phyloP scores from a whole-genome alignment of 35 echinoderm and acorn worm species.

The Nesometra sesokonis region DNA sequence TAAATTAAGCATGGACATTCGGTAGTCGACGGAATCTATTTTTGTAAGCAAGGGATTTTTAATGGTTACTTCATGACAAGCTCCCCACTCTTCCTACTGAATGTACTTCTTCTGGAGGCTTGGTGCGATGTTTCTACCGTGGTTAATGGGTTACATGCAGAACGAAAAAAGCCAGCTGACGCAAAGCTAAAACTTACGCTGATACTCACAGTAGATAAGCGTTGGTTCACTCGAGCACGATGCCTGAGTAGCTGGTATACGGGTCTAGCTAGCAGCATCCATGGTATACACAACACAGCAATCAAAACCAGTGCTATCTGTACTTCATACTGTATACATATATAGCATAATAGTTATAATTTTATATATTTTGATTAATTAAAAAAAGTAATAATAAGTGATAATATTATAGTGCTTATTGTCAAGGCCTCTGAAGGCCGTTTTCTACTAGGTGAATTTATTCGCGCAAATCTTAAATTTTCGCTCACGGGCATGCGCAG shows the following conservation, averaged over 20 bases:
- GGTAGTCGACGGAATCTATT: too few relatives aligned
- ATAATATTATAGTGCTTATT: too few relatives aligned
- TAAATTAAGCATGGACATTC: too few relatives aligned
- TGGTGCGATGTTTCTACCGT: not conserved
- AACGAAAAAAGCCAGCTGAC: not conserved
- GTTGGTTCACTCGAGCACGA: not conserved
- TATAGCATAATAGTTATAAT: not conserved
- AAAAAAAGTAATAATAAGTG: too few relatives aligned
- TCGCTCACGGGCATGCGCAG: too few relatives aligned
- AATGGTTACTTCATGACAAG: not conserved
- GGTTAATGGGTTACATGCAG: not conserved
- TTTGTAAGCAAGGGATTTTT: too few relatives aligned
- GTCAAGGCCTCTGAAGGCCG: too few relatives aligned
- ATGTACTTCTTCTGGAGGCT: not conserved
- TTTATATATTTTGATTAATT: too few relatives aligned
- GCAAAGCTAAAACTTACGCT: not conserved
- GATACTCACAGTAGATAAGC: not conserved
- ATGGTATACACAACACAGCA: constrained; percentile 61
- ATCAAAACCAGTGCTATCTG: constrained; percentile 57
- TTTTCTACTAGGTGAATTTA: too few relatives aligned
- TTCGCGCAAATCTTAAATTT: too few relatives aligned
- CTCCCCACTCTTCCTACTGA: not conserved
- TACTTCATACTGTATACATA: constrained; percentile 28
- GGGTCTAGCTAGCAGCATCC: constrained; percentile 70
- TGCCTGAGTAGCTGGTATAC: constrained; percentile 17